These are phyloP conservation scores for Porites evermanni DNA, from an alignment of 92 coral and sea anemone genomes.

Conservation along the genomic window DNA sequence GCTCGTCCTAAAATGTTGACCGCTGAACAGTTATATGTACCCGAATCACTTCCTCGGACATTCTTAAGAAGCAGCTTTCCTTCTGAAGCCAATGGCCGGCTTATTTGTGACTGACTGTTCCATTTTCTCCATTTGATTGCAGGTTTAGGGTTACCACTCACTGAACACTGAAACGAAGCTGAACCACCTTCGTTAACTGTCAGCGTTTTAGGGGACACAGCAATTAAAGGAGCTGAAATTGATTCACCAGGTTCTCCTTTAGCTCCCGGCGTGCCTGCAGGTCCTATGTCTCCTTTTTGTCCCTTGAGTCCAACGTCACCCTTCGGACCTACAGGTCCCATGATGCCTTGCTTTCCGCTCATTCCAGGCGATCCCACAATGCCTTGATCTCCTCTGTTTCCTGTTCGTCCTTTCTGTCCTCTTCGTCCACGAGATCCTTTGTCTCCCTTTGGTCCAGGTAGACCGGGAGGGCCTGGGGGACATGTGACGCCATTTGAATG, in stretches of 20 bases:
- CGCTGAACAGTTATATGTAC: no score
- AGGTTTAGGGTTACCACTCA: not conserved
- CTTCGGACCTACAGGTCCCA: no score
- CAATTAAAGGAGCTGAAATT: slow-evolving; percentile 34
- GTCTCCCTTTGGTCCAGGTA: not conserved
- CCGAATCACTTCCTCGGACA: no score
- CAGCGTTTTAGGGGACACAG: slow-evolving; percentile 22
- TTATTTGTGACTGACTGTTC: not conserved
- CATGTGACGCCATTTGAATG: not conserved
- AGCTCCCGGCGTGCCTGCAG: slow-evolving; percentile 37
- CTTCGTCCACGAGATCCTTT: not conserved
- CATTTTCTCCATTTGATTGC: not conserved
- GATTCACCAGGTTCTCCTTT: slow-evolving; percentile 50
- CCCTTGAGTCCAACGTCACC: slow-evolving; percentile 12
- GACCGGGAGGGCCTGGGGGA: slow-evolving; percentile 22
- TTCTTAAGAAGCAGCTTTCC: not conserved
- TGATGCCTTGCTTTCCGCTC: no score
- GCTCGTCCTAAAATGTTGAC: no score
- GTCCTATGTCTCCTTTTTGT: slow-evolving; percentile 18
- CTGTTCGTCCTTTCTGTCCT: no score
- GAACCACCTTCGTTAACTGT: slow-evolving; percentile 43
- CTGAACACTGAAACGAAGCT: slow-evolving; percentile 29
- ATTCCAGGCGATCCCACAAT: no score
- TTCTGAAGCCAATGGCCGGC: not conserved
- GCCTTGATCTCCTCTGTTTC: not conserved